These are phyloP conservation scores for Oreochromis grahami DNA, from an alignment of 2,797 vertebrate species.

Conservation along the genomic window DNA sequence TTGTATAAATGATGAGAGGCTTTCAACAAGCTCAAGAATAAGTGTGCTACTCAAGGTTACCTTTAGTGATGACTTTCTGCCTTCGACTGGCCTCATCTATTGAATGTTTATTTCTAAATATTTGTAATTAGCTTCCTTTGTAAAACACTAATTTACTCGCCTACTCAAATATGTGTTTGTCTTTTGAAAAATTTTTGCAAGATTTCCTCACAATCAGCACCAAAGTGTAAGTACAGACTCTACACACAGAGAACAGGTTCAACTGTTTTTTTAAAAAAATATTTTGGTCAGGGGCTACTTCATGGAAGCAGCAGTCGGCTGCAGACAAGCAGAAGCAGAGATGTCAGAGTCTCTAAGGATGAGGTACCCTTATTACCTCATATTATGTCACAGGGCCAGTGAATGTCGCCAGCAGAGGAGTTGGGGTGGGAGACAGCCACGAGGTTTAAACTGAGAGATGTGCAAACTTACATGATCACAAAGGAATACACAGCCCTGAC, in stretches of 20 bases:
- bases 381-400: slow-evolving; percentile 44
- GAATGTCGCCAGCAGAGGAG: not conserved
- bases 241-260: not conserved
- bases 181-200: not conserved
- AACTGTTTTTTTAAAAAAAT: rapidly evolving
- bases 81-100: not conserved
- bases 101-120: not conserved
- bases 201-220: not conserved
- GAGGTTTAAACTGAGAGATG: not conserved
- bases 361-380: slow-evolving; percentile 55
- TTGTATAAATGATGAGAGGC: not conserved
- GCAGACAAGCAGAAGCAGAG: slow-evolving; percentile 17
- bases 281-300: not conserved
- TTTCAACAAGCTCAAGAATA: not conserved
- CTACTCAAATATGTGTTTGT: not conserved
- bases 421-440: not conserved
- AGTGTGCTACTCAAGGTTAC: not conserved
- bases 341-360: slow-evolving; percentile 50
- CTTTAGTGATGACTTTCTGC: not conserved
- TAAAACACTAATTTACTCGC: not conserved
- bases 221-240: not conserved
- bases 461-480: not conserved
- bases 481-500: not conserved
- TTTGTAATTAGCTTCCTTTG: not conserved
- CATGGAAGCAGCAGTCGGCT: not conserved